Evolutionary conservation across 2,797 vertebrate species (phyloP).

Genomic region (Crenichthys baileyi): DNA sequence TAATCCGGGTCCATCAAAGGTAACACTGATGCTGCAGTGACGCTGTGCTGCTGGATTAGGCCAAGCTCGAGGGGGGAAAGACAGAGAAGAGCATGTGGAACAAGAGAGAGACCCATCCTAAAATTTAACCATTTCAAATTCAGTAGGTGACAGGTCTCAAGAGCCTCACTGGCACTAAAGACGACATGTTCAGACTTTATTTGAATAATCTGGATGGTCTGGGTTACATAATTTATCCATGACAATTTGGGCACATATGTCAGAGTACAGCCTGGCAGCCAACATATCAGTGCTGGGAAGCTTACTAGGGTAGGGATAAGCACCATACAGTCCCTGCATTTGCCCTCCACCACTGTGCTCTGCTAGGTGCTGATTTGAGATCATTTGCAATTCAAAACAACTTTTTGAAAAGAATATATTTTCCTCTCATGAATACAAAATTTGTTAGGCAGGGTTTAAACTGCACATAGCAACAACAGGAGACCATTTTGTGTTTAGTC

Average conservation of each 20-base stretch:
- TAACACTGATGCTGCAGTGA: slow-evolving; percentile 83
- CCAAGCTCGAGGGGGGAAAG: slow-evolving; percentile 58
- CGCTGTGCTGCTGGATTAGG: slow-evolving; percentile 79
- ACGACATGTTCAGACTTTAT: slow-evolving; percentile 80
- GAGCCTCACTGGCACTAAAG: slow-evolving; percentile 69
- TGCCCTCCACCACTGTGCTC: slow-evolving; percentile 65
- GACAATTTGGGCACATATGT: slow-evolving; percentile 82
- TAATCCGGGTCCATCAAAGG: slow-evolving; percentile 93
- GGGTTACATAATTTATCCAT: slow-evolving; percentile 86
- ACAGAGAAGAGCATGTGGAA: slow-evolving; percentile 27
- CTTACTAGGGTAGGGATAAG: slow-evolving; percentile 81
- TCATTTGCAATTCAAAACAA: slow-evolving; percentile 87
- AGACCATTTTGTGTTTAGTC: slow-evolving; percentile 56
- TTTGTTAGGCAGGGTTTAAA: slow-evolving; percentile 73
- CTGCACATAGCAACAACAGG: slow-evolving; percentile 68
- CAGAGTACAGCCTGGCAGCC: slow-evolving; percentile 77
- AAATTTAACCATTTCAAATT: slow-evolving; percentile 78
- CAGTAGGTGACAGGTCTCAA: slow-evolving; percentile 80
- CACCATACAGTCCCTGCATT: slow-evolving; percentile 74
- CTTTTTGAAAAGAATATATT: slow-evolving; percentile 80
- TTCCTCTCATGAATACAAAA: slow-evolving; percentile 81
- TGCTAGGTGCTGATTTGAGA: slow-evolving; percentile 76
- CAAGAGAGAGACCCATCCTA: slow-evolving; percentile 57
- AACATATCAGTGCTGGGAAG: slow-evolving; percentile 70
- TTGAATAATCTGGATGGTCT: slow-evolving; percentile 85